Percentiles rank a stretch among this genome's conserved stretches.
Conservation (phyloP, 2,888 invertebrate genomes). For the Chrysolina americana region DNA sequence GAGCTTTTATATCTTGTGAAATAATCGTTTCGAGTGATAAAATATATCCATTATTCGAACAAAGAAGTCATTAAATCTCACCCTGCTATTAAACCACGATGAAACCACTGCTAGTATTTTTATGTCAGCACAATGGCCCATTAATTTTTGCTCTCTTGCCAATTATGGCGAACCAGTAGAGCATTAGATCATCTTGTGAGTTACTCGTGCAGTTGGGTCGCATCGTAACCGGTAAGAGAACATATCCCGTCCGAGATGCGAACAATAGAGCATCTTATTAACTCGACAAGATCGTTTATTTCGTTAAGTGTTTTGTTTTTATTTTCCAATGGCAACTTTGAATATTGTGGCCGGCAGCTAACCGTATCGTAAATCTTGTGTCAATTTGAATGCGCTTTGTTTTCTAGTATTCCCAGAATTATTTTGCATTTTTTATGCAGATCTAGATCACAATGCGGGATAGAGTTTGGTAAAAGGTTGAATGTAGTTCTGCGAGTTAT, state of each 20-base stretch:
- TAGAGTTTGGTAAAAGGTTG: not conserved
- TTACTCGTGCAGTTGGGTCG: constrained; percentile 46
- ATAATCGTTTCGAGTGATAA: not conserved
- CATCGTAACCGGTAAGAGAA: constrained; percentile 39
- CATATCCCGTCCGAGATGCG: constrained; percentile 40
- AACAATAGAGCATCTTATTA: constrained; percentile 61
- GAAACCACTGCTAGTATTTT: constrained; percentile 3
- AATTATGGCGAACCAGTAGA: constrained; percentile 23
- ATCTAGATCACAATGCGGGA: constrained; percentile 14
- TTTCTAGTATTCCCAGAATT: constrained; percentile 47
- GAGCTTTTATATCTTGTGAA: not conserved
- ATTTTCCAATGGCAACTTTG: constrained; percentile 47
- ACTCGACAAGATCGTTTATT: constrained; percentile 59
- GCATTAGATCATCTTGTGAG: constrained; percentile 33
- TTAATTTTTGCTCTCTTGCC: constrained; percentile 4
- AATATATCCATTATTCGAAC: not conserved
- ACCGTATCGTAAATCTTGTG: constrained; percentile 55
- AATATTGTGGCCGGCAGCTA: constrained; percentile 51
- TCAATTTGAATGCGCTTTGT: constrained; percentile 52
- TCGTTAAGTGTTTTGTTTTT: constrained; percentile 52
- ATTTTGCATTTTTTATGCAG: constrained; percentile 38
- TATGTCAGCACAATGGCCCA: constrained; percentile 23
- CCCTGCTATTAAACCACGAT: not conserved
- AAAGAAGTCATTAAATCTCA: not conserved
- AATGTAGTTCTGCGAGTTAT: too few species aligned